These are phyloP conservation scores for Microctonus hyperodae DNA, from an alignment of 2,888 invertebrate genomes.

Conservation along the genomic window DNA sequence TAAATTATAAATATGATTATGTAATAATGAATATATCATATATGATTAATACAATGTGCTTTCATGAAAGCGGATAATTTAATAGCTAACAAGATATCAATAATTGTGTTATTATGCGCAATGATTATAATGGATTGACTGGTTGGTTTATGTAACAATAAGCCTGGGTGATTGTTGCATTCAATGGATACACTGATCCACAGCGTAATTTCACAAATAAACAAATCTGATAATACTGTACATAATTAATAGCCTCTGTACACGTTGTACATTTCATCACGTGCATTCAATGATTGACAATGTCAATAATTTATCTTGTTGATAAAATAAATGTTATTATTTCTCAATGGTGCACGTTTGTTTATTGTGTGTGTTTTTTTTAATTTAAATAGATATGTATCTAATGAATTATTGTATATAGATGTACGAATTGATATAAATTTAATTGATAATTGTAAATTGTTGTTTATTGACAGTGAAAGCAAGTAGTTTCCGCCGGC, in stretches of 20 bases:
- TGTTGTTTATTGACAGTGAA: slow-evolving; percentile 60
- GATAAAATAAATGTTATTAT: too few species aligned
- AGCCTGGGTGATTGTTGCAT: background rate
- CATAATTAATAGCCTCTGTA: background rate
- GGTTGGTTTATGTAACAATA: background rate
- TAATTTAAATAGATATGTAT: too few species aligned
- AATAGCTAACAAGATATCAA: background rate
- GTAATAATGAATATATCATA: background rate
- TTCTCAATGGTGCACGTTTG: too few species aligned
- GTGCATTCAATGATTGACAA: background rate
- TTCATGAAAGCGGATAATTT: background rate
- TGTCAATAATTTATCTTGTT: background rate
- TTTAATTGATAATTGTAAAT: slow-evolving; percentile 28
- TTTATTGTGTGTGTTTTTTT: too few species aligned
- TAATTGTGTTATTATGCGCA: slow-evolving; percentile 4
- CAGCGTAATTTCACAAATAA: slow-evolving; percentile 4
- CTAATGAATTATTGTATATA: too few species aligned
- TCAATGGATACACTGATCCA: slow-evolving; percentile 14
- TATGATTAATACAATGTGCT: background rate
- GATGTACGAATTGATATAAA: too few species aligned
- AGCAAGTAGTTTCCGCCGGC: slow-evolving; percentile 96
- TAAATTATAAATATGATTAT: background rate
- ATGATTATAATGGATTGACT: slow-evolving; percentile 13
- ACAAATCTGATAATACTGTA: background rate
- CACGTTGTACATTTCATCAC: background rate